These are phyloP conservation scores for Alfaro cultratus DNA, from an alignment of 2,797 vertebrate genomes.

Conservation along the genomic window DNA sequence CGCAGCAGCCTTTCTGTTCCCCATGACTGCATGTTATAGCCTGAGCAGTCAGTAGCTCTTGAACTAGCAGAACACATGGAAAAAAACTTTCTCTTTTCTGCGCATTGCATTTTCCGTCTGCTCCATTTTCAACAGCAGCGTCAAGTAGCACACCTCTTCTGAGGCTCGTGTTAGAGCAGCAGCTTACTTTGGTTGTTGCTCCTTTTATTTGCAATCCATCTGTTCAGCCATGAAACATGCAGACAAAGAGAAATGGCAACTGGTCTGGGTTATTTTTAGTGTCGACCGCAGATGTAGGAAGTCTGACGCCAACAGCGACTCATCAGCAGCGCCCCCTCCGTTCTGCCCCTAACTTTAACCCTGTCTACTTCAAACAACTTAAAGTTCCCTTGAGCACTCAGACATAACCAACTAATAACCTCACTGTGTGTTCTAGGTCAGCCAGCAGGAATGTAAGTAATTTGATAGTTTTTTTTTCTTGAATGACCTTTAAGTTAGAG, in stretches of 20 bases:
- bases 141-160: constrained; percentile 5
- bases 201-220: constrained; percentile 5
- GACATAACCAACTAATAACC: constrained; percentile 1
- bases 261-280: not conserved
- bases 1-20: not conserved
- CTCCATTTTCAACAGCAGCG: not conserved
- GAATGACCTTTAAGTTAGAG: not conserved
- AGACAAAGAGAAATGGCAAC: not conserved
- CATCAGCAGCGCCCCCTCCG: not conserved
- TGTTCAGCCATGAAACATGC: not conserved
- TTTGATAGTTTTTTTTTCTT: not conserved
- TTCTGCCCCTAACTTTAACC: not conserved
- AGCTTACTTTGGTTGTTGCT: not conserved
- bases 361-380: not conserved
- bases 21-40: not conserved
- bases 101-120: not conserved
- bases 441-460: not conserved
- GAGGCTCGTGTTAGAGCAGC: not conserved
- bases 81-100: not conserved
- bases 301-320: not conserved
- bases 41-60: constrained; percentile 4
- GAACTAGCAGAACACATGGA: not conserved
- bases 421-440: not conserved
- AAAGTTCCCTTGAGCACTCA: not conserved
- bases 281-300: not conserved